These are phyloP conservation scores for Agonopterix alstromeriana DNA, from an alignment of 2,888 invertebrate genomes.

Conservation along the genomic window DNA sequence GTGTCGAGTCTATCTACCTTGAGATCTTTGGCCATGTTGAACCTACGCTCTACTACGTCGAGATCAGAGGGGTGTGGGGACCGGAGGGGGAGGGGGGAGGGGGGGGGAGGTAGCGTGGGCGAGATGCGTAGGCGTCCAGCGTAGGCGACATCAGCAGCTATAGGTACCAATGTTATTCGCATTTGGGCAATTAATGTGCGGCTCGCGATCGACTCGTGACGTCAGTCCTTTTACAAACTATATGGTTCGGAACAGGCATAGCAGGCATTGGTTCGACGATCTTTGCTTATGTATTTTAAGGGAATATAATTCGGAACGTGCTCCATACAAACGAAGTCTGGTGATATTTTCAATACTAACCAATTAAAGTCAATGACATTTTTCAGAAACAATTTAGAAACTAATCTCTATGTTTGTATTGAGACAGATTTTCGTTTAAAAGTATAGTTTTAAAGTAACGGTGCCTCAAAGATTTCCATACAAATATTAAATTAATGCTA, in stretches of 20 bases:
- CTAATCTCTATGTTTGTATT: too few relatives aligned
- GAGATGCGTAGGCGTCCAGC: constrained; percentile 21
- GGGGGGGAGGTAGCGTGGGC: constrained; percentile 33
- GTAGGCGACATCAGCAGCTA: constrained; percentile 47
- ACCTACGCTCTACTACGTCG: constrained; percentile 45
- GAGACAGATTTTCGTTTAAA: too few relatives aligned
- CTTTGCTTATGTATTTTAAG: not conserved
- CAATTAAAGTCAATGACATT: too few relatives aligned
- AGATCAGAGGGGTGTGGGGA: constrained; percentile 25
- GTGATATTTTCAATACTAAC: too few relatives aligned
- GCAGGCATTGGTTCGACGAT: not conserved
- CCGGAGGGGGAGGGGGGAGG: constrained; percentile 22
- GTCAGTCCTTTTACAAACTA: constrained; percentile 19
- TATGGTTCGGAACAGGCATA: too few relatives aligned
- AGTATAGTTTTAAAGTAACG: too few relatives aligned
- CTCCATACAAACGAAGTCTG: too few relatives aligned
- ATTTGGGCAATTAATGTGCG: constrained; percentile 54
- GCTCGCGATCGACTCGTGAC: constrained; percentile 30
- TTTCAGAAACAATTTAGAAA: too few relatives aligned
- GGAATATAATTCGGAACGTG: too few relatives aligned
- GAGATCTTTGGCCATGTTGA: constrained; percentile 17
- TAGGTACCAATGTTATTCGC: constrained; percentile 36
- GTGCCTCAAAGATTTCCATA: too few relatives aligned
- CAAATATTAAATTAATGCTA: too few relatives aligned
- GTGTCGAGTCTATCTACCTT: constrained; percentile 11